A percentile compares a stretch with the other conserved stretches of the same genome.
These are phyloP conservation scores for Oophaga pumilio DNA, from an alignment of 2,113 vertebrate species.

Conservation along the genomic window DNA sequence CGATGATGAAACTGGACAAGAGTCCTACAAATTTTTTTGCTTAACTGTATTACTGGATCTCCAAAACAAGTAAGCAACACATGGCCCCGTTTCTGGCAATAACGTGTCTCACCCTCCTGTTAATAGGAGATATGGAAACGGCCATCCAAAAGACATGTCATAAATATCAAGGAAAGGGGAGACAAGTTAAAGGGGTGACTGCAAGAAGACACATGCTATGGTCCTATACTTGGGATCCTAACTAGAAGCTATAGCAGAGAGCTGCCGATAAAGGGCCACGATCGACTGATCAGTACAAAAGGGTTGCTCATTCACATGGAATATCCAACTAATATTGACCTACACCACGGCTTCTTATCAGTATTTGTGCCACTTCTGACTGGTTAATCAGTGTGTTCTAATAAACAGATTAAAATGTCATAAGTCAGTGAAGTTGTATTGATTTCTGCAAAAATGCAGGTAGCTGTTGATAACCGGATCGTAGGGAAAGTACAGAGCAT, in stretches of 20 bases:
- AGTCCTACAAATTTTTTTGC: too few species aligned
- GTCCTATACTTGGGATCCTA: not conserved
- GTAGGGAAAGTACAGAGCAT: not conserved
- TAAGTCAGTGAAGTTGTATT: not conserved
- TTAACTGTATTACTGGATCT: too few species aligned
- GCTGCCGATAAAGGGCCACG: too few species aligned
- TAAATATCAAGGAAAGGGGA: too few species aligned
- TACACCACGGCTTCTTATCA: not conserved
- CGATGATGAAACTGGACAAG: too few species aligned
- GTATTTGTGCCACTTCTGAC: not conserved
- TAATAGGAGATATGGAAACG: too few species aligned
- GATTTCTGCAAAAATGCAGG: not conserved
- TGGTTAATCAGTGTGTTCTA: not conserved
- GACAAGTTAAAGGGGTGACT: too few species aligned
- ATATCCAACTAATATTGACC: not conserved
- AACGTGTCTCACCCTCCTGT: too few species aligned
- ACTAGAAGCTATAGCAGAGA: too few species aligned
- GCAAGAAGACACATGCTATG: not conserved
- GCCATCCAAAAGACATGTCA: too few species aligned
- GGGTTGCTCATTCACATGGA: not conserved
- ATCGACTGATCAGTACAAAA: not conserved
- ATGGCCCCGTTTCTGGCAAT: too few species aligned
- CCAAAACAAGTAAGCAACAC: too few species aligned
- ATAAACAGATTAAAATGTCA: not conserved
- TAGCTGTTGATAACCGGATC: not conserved